These are phyloP conservation scores for Aplidium turbinatum DNA, from an alignment of 23 tunicate species.

Conservation along the genomic window DNA sequence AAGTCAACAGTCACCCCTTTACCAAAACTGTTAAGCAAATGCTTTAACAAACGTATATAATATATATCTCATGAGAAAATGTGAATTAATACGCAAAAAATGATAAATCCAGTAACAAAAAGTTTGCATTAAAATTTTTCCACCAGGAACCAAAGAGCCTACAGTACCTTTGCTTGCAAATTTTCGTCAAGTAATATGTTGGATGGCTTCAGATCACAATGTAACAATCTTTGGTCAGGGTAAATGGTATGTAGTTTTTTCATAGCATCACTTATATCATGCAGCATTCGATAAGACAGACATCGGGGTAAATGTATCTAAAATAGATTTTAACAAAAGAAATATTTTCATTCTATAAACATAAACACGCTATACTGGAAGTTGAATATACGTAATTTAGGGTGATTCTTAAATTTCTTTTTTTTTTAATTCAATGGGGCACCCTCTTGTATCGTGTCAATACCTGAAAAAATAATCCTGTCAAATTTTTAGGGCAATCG, in stretches of 20 bases:
- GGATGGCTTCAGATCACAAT: constrained; percentile 45
- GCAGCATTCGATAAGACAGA: constrained; percentile 31
- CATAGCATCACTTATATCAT: constrained; percentile 18
- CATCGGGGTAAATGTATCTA: constrained; percentile 6
- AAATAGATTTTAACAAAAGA: not conserved
- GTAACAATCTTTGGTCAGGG: constrained; percentile 12
- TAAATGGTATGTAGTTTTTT: not conserved
- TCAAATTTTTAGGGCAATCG: too few species aligned
- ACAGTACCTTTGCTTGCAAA: constrained; percentile 21
- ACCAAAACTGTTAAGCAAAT: too few species aligned
- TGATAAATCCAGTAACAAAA: not conserved
- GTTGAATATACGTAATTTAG: too few species aligned
- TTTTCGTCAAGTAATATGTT: constrained; percentile 33
- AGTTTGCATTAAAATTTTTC: constrained; percentile 3
- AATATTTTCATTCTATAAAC: too few species aligned
- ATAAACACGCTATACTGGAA: too few species aligned
- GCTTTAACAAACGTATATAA: too few species aligned
- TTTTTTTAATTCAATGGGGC: too few species aligned
- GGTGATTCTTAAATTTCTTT: too few species aligned
- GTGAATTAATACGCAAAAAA: not conserved
- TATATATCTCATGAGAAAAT: not conserved
- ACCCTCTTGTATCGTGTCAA: too few species aligned
- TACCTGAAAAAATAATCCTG: too few species aligned
- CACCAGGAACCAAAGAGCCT: not conserved
- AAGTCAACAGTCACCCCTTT: too few species aligned